Percentiles rank a stretch among this genome's conserved stretches.
Conservation (phyloP, 2,797 vertebrate genomes). For the Esox masquinongy region DNA sequence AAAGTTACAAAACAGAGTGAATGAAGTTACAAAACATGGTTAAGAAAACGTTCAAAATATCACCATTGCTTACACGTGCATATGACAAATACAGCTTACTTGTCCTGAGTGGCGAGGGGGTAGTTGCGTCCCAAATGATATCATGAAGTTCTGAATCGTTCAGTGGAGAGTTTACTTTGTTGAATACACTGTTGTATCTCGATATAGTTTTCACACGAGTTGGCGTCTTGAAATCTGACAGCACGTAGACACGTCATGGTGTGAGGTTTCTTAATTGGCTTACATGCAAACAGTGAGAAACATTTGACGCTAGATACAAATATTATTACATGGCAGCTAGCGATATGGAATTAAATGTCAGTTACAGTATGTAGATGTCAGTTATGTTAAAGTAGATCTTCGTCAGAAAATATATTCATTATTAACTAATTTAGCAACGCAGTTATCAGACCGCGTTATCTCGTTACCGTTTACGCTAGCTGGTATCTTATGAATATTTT, state of each 20-base stretch:
- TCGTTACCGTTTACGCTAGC: neutral
- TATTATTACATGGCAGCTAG: neutral
- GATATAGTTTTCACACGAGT: constrained; percentile 49
- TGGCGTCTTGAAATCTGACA: constrained; percentile 70
- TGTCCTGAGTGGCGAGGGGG: constrained; percentile 76
- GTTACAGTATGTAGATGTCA: no score
- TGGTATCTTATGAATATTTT: neutral
- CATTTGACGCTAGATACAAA: no score
- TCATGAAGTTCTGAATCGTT: constrained; percentile 85
- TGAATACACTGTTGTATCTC: constrained; percentile 24
- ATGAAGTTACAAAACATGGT: neutral
- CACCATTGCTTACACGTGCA: neutral
- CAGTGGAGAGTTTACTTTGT: constrained; percentile 74
- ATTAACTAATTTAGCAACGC: neutral
- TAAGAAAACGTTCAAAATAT: neutral
- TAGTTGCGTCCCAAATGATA: constrained; percentile 93
- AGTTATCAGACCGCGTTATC: neutral
- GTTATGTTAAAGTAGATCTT: no score
- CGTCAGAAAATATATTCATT: no score
- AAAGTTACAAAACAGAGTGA: neutral
- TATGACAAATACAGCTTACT: constrained; percentile 65
- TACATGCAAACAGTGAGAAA: neutral
- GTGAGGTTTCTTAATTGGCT: neutral
- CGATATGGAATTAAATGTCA: neutral
- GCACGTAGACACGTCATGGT: neutral